phyloP scores from a whole-genome alignment of 2,888 invertebrate genomes.

The Orgyia antiqua region DNA sequence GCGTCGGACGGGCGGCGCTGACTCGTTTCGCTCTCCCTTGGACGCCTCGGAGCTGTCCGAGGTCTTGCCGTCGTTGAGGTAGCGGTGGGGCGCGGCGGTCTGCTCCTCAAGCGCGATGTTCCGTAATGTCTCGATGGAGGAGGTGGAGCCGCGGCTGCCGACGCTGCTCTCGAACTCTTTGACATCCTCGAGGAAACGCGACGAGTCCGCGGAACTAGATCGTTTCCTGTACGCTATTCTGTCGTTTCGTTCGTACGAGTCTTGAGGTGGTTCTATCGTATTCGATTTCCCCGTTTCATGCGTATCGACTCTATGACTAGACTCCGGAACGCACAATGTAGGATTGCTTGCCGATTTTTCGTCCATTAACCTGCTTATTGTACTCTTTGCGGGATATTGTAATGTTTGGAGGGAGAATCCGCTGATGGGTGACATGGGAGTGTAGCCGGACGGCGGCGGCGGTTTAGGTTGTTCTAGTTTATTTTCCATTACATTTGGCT shows the following conservation, averaged over 20 bases:
- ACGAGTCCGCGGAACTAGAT: constrained; percentile 87
- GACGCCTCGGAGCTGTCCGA: constrained; percentile 63
- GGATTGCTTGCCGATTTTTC: constrained; percentile 85
- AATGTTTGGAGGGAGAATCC: constrained; percentile 59
- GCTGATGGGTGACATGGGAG: constrained; percentile 85
- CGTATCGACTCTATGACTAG: constrained; percentile 8
- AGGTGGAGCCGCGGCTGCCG: constrained; percentile 57
- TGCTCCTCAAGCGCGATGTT: constrained; percentile 46
- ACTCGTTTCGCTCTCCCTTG: constrained; percentile 25
- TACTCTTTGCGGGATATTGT: constrained; percentile 50
- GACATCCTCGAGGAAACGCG: constrained; percentile 80
- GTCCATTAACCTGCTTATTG: constrained; percentile 50
- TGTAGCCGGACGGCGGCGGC: constrained; percentile 74
- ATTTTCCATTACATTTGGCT: constrained; percentile 68
- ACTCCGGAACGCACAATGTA: constrained; percentile 70
- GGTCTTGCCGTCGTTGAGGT: constrained; percentile 41
- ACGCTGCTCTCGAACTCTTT: constrained; percentile 75
- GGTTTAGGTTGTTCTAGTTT: constrained; percentile 35
- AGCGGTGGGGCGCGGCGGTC: constrained; percentile 55
- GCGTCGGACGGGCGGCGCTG: constrained; percentile 26
- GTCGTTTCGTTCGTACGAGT: constrained; percentile 23
- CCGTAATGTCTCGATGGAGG: constrained; percentile 70
- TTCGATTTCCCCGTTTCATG: constrained; percentile 7
- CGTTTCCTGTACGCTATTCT: constrained; percentile 66
- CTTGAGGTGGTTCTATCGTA: constrained; percentile 6